Evolutionary conservation across 2,888 invertebrate species (phyloP), one percentile per base, ranked within the genome.

Genomic region (Eretmocerus hayati): DNA sequence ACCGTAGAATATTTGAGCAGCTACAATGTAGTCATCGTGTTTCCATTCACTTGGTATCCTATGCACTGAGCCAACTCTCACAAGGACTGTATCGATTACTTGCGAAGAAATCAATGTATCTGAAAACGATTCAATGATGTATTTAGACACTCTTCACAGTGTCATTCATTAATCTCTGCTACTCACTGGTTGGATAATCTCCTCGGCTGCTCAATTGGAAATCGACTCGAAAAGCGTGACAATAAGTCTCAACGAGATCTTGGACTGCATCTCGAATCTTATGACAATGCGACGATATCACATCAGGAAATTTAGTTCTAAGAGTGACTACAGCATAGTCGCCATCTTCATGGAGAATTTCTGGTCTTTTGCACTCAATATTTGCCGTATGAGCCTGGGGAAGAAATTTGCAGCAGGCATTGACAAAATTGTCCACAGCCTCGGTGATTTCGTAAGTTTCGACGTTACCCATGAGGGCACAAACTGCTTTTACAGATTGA

Each of bases 401-500:
- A 53, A 69, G 61, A 54, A 67, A 68, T 72, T 77, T 76, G 32
- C 75, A 75, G 57, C 82, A 83, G 2, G 80, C 78, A 51, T 77
- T 77, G 2, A 79, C 75, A 56, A 80, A 81, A 53, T 78, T 76
- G 44, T 82, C 81, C 16, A 94, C 74, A 19, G 89, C 84, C 58
- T 86, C 83, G 6, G 86, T 85, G 18, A 95, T 81, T 62, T 94
- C 91, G 33, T 87, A 73, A 0, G 93, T 94, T 72, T 95, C 93
- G 1, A 95, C 83, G 45, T 85, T 86, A 16, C 90, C 91, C 58
- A 95, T 83, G 16, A 91, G 74, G 22, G 91, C 86, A 64, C 93
- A 91, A 31, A 96, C 85, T 1, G 92, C 91, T 73, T 95, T 95
- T 2, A 94, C 89, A 0, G 91, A 87, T 69, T 96, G 94, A 37